Evolutionary conservation across 2,113 vertebrate species (phyloP), one percentile per base, ranked within the genome.

Genomic region (Trogon surrucura): DNA sequence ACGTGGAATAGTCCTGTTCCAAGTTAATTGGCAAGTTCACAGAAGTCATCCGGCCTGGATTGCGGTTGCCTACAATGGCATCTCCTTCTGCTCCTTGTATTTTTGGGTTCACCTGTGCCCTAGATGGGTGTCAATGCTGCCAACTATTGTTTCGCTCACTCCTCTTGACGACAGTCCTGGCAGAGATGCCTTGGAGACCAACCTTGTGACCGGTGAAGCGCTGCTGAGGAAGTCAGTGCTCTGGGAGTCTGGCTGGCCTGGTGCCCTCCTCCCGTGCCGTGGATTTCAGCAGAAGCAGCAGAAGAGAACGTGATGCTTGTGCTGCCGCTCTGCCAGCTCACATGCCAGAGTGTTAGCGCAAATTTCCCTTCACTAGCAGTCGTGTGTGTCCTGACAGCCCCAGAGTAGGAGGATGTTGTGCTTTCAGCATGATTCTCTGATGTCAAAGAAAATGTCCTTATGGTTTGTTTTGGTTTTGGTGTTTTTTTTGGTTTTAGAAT

Each of bases 321-420:
- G 53, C 60, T 79, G 21, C 66, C 3, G 0, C 53, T 36, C 47
- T 29, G 53, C 41, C 38, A 44, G 66, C 78, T 80, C 67, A 10
- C 29, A 6, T 5, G 3, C 23, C 36, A 22, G 45, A 53, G 47
- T 1, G 0, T 19, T 36, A 16, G 53, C 18, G 34, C 60, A 20
- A 20, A 32, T 56, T 80, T 73, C 7, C 48, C 26, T 62, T 84
- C 1, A 0, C 29, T 72, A 26, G 16, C n/a, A 23, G 22, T 48
- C 4, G 0, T 29, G 14, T 32, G 38, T 54, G 34, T n/a, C 72
- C 48, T 32, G 44, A 25, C 26, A 29, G n/a, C 34, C 57, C 30
- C 64, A 19, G 48, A 61, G 19, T 3, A 54, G 51, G 36, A 80
- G 60, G 47, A 60, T 2, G 6, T 23, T 13, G 26, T 41, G 50